phyloP scores from a whole-genome alignment of 1,140 invertebrate genomes.

The Eumeta japonica region DNA sequence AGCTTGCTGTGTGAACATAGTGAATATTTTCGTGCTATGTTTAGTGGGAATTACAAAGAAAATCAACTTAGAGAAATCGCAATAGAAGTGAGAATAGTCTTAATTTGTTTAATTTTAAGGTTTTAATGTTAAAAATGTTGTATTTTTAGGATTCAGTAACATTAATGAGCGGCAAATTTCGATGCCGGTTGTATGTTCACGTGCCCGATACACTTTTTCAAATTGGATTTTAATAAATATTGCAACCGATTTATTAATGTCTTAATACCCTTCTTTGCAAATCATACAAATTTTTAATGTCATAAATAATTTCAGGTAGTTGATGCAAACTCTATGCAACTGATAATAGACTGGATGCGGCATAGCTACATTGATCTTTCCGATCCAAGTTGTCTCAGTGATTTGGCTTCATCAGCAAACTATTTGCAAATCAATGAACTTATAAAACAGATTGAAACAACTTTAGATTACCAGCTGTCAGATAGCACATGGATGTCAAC shows the following conservation, averaged over 20 bases:
- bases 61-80: conserved; percentile 29
- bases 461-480: conserved; percentile 26
- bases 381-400: too few species aligned
- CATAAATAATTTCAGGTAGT: conserved; percentile 26
- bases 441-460: conserved; percentile 40
- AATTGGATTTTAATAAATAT: too few species aligned
- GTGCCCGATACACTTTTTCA: too few species aligned
- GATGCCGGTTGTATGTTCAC: too few species aligned
- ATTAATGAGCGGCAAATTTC: too few species aligned
- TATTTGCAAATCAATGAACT: conserved; percentile 44
- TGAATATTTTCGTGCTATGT: conserved; percentile 50
- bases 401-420: conserved; percentile 30
- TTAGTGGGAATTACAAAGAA: conserved; percentile 43
- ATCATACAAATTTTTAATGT: conserved; percentile 6
- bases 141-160: too few species aligned
- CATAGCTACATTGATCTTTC: too few species aligned
- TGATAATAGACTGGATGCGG: too few species aligned
- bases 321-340: conserved; percentile 31
- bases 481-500: conserved; percentile 32
- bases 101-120: too few species aligned
- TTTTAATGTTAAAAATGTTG: too few species aligned
- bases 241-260: too few species aligned
- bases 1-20: conserved; percentile 38
- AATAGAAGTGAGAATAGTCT: conserved; percentile 38
- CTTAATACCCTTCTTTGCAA: too few species aligned